Evolutionary conservation across 2,888 invertebrate genomes (phyloP), one percentile per base, ranked within the genome.

Genomic region (Sylvicola fuscatus): DNA sequence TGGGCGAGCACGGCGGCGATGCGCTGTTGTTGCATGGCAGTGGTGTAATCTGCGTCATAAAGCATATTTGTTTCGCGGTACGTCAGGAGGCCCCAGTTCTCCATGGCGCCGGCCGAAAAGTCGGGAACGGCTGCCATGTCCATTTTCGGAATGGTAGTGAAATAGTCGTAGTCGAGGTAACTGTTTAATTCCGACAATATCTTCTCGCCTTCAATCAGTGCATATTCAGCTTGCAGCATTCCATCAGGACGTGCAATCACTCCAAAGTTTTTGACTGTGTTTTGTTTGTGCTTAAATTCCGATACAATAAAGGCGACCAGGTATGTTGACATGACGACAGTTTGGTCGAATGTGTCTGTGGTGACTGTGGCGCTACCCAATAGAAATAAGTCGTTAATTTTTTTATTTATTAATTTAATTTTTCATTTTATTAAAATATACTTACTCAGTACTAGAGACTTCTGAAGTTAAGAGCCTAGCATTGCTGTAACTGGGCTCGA

Each of bases 51-150:
- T 28, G 64, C 63, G 35, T 79, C 74, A 41, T 68, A 78, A 3
- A 83, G 54, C 40, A 82, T 55, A 1, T 68, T 66, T 0, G 72
- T 68, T 50, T 83, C 82, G 37, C 75, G 29, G n/a, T 29, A 29
- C 6, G 29, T 29, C 11, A 29, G 14, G 15, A 89, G 61, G 6
- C 87, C 89, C 86, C 87, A 89, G 52, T 90, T 89, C 51, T 87
- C 86, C 87, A 89, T 87, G 35, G 87, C 87, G 31, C 81, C 82
- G 41, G 79, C 74, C 33, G 68, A 66, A 52, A 87, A 86, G 51
- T 87, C 82, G 0, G 83, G 76, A 39, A 90, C 66, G 2, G 83
- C 86, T n/a, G 84, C 72, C 49, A 86, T 72, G 49, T 87, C 80
- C 54, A 86, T 65, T 51, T 86, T 86, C 4, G 72, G 61, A 38